Percentiles rank a stretch among this genome's conserved stretches.
These are phyloP conservation scores for Eciton burchellii DNA, from an alignment of 1,140 invertebrate species.

Conservation along the genomic window DNA sequence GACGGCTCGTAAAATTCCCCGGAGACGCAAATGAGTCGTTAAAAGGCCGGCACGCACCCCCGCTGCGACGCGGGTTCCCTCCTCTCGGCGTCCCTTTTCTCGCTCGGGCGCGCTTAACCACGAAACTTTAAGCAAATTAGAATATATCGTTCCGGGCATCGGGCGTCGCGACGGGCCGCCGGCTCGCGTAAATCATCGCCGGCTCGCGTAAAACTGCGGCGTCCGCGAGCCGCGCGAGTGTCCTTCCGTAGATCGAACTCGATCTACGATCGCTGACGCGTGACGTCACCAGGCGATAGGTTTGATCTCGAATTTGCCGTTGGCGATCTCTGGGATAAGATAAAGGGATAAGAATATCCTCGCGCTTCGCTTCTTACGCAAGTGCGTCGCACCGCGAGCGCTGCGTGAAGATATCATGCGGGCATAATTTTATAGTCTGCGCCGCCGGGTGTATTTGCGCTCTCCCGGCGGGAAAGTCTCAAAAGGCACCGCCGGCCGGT, in stretches of 20 bases:
- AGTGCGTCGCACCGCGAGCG: neutral
- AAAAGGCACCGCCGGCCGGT: conserved; percentile 60
- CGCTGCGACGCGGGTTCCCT: conserved; percentile 64
- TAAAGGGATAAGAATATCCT: neutral
- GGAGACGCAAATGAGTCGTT: conserved; percentile 79
- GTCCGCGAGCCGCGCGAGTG: neutral
- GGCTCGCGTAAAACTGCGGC: conserved; percentile 54
- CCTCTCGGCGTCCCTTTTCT: conserved; percentile 10
- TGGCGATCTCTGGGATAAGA: too few relatives aligned
- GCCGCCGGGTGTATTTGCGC: conserved; percentile 43
- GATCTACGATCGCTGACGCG: neutral
- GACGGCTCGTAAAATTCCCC: conserved; percentile 71
- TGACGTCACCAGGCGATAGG: too few relatives aligned
- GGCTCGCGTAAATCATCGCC: conserved; percentile 59
- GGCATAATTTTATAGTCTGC: conserved; percentile 45
- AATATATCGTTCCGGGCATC: conserved; percentile 65
- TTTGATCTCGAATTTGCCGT: too few relatives aligned
- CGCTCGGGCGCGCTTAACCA: conserved; percentile 57
- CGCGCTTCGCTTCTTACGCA: neutral
- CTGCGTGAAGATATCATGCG: neutral
- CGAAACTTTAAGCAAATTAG: conserved; percentile 76
- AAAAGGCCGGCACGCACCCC: conserved; percentile 74
- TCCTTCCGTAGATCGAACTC: conserved; percentile 4
- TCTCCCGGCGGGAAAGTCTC: conserved; percentile 57
- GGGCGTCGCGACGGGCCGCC: conserved; percentile 49